Evolutionary conservation across 2,888 invertebrate genomes (phyloP).

Genomic region (Hartigia nigra): DNA sequence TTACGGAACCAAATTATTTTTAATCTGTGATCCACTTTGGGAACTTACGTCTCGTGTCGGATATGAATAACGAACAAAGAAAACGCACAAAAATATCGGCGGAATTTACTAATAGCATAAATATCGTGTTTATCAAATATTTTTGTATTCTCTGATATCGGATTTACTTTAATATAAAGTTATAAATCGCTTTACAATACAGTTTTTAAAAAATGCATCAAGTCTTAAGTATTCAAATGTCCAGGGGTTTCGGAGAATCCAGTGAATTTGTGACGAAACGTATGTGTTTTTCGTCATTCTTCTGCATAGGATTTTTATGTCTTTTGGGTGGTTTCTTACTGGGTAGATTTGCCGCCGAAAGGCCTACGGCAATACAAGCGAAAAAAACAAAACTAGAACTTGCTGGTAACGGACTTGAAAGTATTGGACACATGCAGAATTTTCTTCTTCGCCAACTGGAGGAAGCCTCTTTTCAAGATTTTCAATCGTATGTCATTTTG

Average conservation of each 20-base stretch:
- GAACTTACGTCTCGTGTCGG: background rate
- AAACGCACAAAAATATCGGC: background rate
- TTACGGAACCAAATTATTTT: background rate
- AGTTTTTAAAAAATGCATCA: constrained; percentile 61
- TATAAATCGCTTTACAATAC: background rate
- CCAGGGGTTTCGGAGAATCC: constrained; percentile 58
- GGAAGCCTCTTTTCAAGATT: constrained; percentile 33
- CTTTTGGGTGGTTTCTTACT: constrained; percentile 67
- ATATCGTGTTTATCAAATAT: background rate
- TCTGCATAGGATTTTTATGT: constrained; percentile 66
- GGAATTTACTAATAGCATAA: background rate
- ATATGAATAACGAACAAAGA: background rate
- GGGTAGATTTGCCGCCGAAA: constrained; percentile 65
- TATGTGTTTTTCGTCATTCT: constrained; percentile 66
- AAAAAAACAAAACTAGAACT: constrained; percentile 50
- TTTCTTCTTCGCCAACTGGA: constrained; percentile 39
- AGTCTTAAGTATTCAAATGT: constrained; percentile 66
- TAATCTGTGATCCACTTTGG: background rate
- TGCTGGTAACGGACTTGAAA: constrained; percentile 52
- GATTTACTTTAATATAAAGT: background rate
- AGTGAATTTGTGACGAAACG: constrained; percentile 66
- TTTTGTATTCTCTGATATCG: background rate
- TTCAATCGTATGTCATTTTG: constrained; percentile 32
- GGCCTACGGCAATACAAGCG: constrained; percentile 52
- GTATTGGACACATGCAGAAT: constrained; percentile 44